Conservation (phyloP, 2,797 vertebrate genomes). For the Halcyon chelicuti region DNA sequence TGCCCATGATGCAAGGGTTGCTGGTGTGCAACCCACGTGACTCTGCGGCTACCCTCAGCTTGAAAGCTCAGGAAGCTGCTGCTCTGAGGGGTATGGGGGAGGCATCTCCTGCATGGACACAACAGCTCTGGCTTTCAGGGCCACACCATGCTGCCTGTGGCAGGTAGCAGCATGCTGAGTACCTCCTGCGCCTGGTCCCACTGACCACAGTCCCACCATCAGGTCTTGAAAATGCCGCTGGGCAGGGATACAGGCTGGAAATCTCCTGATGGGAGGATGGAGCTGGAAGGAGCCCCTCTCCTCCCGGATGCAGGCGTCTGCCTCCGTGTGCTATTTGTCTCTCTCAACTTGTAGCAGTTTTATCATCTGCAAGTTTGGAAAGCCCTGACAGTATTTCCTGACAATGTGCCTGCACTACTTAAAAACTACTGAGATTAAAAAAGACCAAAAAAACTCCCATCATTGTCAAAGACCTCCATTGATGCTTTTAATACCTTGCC, state of each 20-base stretch:
- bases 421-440: conserved; percentile 19
- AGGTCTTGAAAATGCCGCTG: neutral
- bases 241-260: neutral
- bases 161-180: rapidly evolving
- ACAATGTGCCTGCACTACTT: neutral
- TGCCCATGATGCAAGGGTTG: neutral
- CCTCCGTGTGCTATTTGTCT: neutral
- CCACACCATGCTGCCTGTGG: neutral
- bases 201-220: neutral
- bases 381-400: neutral
- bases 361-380: neutral
- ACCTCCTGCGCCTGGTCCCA: neutral
- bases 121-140: neutral
- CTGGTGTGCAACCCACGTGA: neutral
- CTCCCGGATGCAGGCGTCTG: neutral
- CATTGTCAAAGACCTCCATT: neutral
- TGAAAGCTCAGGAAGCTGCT: neutral
- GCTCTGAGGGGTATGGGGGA: neutral
- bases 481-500: conserved; percentile 41
- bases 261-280: neutral
- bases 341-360: neutral
- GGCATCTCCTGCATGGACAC: neutral
- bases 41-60: neutral
- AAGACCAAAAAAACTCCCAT: neutral
- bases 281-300: neutral